phyloP scores from a whole-genome alignment of 2,888 invertebrate genomes.

The Portevinia maculata region DNA sequence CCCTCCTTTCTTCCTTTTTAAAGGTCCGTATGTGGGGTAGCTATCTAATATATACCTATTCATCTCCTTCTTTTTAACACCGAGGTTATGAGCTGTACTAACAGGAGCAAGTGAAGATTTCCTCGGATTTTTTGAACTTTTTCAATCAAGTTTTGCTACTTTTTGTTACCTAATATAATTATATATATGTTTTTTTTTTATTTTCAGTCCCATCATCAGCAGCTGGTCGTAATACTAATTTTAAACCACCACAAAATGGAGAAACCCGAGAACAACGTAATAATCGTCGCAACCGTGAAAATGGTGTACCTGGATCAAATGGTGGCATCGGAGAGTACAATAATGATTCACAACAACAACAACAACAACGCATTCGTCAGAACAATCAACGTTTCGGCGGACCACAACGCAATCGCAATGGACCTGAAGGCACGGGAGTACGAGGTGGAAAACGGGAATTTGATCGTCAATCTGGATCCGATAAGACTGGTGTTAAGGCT shows the following conservation, averaged over 20 bases:
- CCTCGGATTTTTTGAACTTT: too few relatives aligned
- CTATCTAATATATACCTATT: too few relatives aligned
- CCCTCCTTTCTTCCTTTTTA: too few relatives aligned
- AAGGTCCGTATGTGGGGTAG: too few relatives aligned
- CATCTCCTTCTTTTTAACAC: too few relatives aligned
- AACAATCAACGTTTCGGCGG: constrained; percentile 82
- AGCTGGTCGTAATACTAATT: constrained; percentile 43
- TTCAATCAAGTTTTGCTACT: too few relatives aligned
- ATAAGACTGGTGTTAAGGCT: constrained; percentile 96
- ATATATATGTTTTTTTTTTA: not conserved
- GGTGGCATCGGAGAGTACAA: constrained; percentile 82
- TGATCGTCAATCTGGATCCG: constrained; percentile 97
- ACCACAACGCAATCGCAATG: constrained; percentile 81
- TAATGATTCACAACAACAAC: constrained; percentile 78
- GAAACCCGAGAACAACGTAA: constrained; percentile 88
- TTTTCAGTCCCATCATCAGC: constrained; percentile 26
- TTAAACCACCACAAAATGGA: constrained; percentile 79
- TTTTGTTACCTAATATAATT: too few relatives aligned
- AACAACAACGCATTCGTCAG: constrained; percentile 80
- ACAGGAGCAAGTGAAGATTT: too few relatives aligned
- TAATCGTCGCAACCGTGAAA: constrained; percentile 83
- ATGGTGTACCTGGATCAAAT: constrained; percentile 76
- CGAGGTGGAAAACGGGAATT: constrained; percentile 94
- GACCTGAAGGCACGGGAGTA: constrained; percentile 79
- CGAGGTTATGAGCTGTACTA: too few relatives aligned